phyloP scores from a whole-genome alignment of 2,888 invertebrate genomes.

The Strigamia transsilvanica region DNA sequence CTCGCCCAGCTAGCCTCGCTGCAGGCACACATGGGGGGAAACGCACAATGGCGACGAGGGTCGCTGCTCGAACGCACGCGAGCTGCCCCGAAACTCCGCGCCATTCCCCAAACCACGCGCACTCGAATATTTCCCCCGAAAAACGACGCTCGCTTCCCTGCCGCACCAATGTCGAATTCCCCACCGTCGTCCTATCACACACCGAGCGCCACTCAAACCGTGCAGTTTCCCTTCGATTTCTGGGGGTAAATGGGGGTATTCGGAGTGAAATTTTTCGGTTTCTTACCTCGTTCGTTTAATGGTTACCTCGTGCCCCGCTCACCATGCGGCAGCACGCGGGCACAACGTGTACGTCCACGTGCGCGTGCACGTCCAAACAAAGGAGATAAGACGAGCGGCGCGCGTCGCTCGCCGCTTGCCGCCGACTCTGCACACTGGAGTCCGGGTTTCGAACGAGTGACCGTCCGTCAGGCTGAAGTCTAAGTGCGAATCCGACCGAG shows the following conservation, averaged over 20 bases:
- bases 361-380: constrained; percentile 18
- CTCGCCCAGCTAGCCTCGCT: constrained; percentile 17
- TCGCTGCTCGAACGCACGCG: constrained; percentile 44
- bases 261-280: background rate
- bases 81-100: background rate
- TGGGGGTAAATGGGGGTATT: constrained; percentile 13
- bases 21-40: background rate
- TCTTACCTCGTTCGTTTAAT: constrained; percentile 34
- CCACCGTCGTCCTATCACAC: too few relatives aligned
- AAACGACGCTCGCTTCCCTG: background rate
- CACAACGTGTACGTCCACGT: background rate
- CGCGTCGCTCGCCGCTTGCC: background rate
- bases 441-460: background rate
- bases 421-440: background rate
- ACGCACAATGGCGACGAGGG: constrained; percentile 45
- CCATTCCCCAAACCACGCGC: background rate
- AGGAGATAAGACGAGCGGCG: background rate
- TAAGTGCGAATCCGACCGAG: background rate
- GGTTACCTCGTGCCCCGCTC: constrained; percentile 40
- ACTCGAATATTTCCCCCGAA: background rate
- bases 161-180: background rate
- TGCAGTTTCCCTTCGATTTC: background rate
- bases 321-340: constrained; percentile 46
- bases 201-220: too few relatives aligned
- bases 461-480: background rate